Base-by-base conservation (phyloP, 2,888 invertebrate genomes). In the Athalia rosae region DNA sequence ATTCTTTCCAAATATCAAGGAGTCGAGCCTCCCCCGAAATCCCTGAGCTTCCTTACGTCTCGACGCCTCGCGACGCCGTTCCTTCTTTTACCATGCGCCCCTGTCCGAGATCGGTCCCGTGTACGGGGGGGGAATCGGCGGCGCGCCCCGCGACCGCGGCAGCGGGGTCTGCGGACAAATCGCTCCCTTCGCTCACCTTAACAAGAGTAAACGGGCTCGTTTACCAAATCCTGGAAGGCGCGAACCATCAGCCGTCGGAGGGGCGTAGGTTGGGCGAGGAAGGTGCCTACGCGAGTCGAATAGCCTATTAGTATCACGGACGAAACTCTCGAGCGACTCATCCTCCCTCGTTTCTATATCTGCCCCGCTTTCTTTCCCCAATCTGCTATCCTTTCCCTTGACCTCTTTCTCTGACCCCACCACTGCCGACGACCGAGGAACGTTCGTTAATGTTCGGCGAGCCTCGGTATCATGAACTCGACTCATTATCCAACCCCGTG, bases 161-260 rank as follows among this genome's bases (percentile, higher is more conserved):
- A 6, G 9, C 15, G 4, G 9, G 45, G 47, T n/a, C 58, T 43
- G 45, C 13, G 82, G 82, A 81, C 82, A 82, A 83, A 84, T 84
- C 82, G 81, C 79, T 79, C 79, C 78, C 80, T 80, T 81, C 80
- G 81, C 79, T 84, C 81, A 79, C 81, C 82, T 84, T 84, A 84
- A 84, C 82, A 80, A 84, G 81, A 84, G 84, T 83, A 84, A 84
- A 84, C 80, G 84, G 79, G 81, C 81, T 80, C 84, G 80, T 83
- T 84, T 81, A 77, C 80, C 76, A 78, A 83, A 81, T 83, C 82
- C 84, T 79, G 78, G 77, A 61, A 77, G 79, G 79, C 71, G 61
- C 47, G 53, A 47, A 43, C 50, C 53, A 62, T 50, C 69, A 71
- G 62, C 71, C 43, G 77, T 77, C 69, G 62, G 76, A 13, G 50